A percentile compares a stretch with the other conserved stretches of the same genome.
These are phyloP conservation scores for Bolborhynchus lineola DNA, from an alignment of 2,113 vertebrate genomes.

Conservation along the genomic window DNA sequence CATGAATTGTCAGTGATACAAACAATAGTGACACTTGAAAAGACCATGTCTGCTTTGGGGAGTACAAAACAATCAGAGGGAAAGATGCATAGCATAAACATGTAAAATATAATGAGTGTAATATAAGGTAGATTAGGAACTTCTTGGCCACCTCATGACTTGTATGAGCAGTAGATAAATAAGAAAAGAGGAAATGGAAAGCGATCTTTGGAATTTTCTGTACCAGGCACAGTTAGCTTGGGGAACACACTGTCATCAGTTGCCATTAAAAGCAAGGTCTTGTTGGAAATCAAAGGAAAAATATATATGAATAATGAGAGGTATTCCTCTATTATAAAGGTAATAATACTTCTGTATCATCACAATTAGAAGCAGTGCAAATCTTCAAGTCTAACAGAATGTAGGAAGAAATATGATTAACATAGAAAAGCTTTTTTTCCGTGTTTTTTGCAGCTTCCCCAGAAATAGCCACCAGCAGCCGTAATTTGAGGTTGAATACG, in stretches of 20 bases:
- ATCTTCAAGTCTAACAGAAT: not conserved
- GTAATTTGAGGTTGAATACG: not conserved
- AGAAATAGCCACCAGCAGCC: not conserved
- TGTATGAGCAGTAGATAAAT: conserved; percentile 57
- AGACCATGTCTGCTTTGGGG: not conserved
- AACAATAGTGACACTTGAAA: not conserved
- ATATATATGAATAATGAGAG: not conserved
- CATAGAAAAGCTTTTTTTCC: not conserved
- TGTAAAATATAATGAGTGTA: not conserved
- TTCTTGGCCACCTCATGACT: conserved; percentile 57
- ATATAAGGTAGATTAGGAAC: conserved; percentile 9
- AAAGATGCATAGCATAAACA: conserved; percentile 6
- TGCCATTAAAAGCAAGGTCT: not conserved
- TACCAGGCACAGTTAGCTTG: not conserved
- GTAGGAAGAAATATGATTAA: not conserved
- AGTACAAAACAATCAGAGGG: not conserved
- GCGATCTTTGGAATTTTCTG: conserved; percentile 51
- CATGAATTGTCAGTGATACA: accelerated
- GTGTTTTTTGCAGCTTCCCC: not conserved
- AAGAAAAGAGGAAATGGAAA: conserved; percentile 70
- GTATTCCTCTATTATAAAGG: not conserved
- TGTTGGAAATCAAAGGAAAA: not conserved
- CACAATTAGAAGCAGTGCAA: not conserved
- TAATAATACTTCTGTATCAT: not conserved
- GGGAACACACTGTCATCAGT: not conserved